Evolutionary conservation across 1,140 invertebrate species (phyloP).

Genomic region (Diplogasteroides magnus): DNA sequence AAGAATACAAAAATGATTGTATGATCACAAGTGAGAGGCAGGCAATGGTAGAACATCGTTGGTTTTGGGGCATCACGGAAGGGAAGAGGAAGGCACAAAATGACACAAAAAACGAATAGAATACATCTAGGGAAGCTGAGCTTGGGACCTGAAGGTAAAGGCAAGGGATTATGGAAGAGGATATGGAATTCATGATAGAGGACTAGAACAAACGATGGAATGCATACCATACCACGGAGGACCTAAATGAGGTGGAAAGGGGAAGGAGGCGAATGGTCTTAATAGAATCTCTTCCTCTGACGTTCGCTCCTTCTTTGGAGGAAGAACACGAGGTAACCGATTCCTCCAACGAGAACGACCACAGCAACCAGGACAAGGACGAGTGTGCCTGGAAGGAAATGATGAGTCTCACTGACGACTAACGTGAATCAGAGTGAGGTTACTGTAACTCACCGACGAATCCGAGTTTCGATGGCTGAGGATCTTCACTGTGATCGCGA

Average conservation of each 20-base stretch:
- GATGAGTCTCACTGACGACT: neutral
- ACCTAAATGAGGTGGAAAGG: neutral
- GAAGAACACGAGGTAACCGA: constrained; percentile 45
- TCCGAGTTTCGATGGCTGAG: constrained; percentile 48
- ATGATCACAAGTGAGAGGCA: too few relatives aligned
- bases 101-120: neutral
- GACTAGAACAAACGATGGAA: too few relatives aligned
- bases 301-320: constrained; percentile 45
- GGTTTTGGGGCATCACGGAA: neutral
- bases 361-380: constrained; percentile 47
- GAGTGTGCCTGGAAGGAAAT: constrained; percentile 28
- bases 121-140: neutral
- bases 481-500: constrained; percentile 48
- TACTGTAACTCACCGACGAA: constrained; percentile 28
- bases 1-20: too few relatives aligned
- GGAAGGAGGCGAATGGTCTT: neutral
- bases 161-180: too few relatives aligned
- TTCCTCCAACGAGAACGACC: constrained; percentile 42
- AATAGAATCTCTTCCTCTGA: constrained; percentile 49
- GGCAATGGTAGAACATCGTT: too few relatives aligned
- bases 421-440: neutral
- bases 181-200: too few relatives aligned
- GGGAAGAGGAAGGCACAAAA: neutral
- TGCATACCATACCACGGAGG: too few relatives aligned
- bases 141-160: too few relatives aligned